phyloP scores from a whole-genome alignment of 2,797 vertebrate genomes.

The Falco berigora region DNA sequence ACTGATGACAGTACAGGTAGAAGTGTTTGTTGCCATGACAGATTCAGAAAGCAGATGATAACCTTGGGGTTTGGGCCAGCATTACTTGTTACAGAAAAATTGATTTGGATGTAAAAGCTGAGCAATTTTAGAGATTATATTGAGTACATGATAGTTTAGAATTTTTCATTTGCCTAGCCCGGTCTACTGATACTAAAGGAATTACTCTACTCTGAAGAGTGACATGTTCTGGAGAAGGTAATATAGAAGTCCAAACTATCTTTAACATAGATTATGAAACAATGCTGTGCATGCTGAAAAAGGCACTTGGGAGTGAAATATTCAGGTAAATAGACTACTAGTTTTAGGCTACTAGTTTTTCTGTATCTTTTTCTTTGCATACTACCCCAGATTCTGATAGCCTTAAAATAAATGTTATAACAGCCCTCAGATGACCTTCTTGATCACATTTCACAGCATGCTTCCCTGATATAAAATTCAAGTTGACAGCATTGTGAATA shows the following conservation, averaged over 20 bases:
- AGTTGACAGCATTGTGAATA: slow-evolving; percentile 23
- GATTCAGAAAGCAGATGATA: not conserved
- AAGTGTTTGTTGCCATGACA: not conserved
- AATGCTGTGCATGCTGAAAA: not conserved
- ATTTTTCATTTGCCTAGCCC: not conserved
- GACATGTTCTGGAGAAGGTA: not conserved
- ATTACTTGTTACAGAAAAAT: not conserved
- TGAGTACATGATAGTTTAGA: not conserved
- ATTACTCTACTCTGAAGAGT: not conserved
- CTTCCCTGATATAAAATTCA: slow-evolving; percentile 6
- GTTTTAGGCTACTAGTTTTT: not conserved
- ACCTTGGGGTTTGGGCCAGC: not conserved
- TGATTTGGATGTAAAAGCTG: not conserved
- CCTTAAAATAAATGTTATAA: slow-evolving; percentile 30
- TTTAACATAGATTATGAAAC: not conserved
- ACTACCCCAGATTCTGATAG: not conserved
- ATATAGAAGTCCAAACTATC: not conserved
- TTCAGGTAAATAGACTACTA: not conserved
- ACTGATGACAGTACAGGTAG: not conserved
- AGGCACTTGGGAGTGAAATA: not conserved
- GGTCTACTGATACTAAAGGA: not conserved
- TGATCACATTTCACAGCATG: slow-evolving; percentile 3
- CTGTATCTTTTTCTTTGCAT: not conserved
- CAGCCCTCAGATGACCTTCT: not conserved
- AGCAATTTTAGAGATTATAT: not conserved